Conservation (phyloP, 2,113 vertebrate genomes). For the Hystrix cristata region DNA sequence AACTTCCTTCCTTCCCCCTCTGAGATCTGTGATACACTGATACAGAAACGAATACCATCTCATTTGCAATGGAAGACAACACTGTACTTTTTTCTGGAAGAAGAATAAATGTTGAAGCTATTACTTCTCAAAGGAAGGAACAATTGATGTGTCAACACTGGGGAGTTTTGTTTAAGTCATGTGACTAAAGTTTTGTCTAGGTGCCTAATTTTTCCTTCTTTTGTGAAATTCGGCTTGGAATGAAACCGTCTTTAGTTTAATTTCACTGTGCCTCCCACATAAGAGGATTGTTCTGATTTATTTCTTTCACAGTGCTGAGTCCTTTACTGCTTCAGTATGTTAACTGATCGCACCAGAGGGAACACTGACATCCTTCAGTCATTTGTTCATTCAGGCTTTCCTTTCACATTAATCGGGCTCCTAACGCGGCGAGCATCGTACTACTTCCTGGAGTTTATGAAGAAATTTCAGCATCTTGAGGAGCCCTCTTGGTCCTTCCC, state of each 20-base stretch:
- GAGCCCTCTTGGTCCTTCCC: background rate
- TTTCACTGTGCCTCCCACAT: background rate
- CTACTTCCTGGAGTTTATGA: background rate
- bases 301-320: background rate
- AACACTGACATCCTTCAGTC: background rate
- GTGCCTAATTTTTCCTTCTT: slow-evolving; percentile 4
- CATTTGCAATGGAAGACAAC: background rate
- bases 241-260: background rate
- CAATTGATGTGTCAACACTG: background rate
- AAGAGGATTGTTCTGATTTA: background rate
- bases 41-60: background rate
- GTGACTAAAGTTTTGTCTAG: background rate
- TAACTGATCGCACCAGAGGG: background rate
- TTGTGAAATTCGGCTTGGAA: slow-evolving; percentile 16
- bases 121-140: slow-evolving; percentile 31
- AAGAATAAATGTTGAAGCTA: slow-evolving; percentile 3
- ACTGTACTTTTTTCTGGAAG: background rate
- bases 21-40: background rate
- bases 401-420: background rate
- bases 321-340: background rate
- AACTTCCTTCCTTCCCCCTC: background rate
- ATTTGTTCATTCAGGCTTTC: background rate
- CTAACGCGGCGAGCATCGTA: background rate
- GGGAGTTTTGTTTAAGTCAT: slow-evolving; percentile 24
- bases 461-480: background rate